Evolutionary conservation across 2,888 invertebrate species (phyloP).

Genomic region (Temnothorax unifasciatus): DNA sequence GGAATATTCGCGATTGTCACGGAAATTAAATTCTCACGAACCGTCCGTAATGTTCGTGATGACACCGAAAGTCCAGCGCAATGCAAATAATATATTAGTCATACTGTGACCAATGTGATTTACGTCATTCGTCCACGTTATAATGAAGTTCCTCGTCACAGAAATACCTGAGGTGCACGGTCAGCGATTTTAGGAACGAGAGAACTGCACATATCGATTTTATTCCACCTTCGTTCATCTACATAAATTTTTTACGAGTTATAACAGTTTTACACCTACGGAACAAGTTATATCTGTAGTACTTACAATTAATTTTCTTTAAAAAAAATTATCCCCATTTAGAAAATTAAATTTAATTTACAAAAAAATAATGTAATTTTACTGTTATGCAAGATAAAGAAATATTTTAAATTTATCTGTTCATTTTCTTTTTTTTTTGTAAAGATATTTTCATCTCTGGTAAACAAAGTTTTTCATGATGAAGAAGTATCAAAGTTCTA

Average conservation of each 20-base stretch:
- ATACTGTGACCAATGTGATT: slow-evolving; percentile 27
- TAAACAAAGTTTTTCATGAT: slow-evolving; percentile 8
- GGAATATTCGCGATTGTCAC: slow-evolving; percentile 32
- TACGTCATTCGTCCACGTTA: slow-evolving; percentile 40
- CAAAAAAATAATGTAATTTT: not conserved
- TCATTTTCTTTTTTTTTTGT: not conserved
- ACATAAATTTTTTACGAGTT: not conserved
- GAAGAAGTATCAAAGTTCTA: slow-evolving; percentile 20
- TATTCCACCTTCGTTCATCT: not conserved
- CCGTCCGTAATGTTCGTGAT: not conserved
- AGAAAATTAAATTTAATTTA: not conserved
- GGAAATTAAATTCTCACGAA: slow-evolving; percentile 44
- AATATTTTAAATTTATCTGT: not conserved
- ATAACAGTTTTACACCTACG: not conserved
- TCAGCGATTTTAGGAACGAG: slow-evolving; percentile 19
- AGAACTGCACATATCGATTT: not conserved
- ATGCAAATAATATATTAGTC: slow-evolving; percentile 45
- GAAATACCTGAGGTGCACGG: slow-evolving; percentile 6
- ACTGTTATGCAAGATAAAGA: not conserved
- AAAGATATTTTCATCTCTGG: not conserved
- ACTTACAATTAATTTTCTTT: not conserved
- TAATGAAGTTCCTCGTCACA: slow-evolving; percentile 37
- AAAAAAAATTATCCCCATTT: not conserved
- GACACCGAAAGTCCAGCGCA: slow-evolving; percentile 25
- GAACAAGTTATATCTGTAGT: not conserved